Percentiles rank a stretch among this genome's conserved stretches.
Conservation (phyloP, 2,797 vertebrate genomes). For the Sphenopsis melanotis region DNA sequence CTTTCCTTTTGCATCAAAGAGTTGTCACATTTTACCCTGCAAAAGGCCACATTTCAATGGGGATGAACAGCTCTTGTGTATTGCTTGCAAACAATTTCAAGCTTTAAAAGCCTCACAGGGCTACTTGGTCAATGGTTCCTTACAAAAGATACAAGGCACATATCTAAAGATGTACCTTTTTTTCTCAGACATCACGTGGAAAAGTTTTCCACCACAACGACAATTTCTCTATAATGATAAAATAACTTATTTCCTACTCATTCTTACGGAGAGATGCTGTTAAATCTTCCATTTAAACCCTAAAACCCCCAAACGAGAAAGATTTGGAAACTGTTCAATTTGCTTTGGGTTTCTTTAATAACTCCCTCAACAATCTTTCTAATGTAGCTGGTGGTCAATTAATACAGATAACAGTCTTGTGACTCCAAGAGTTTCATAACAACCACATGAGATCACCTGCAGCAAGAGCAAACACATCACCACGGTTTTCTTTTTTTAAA, state of each 20-base stretch:
- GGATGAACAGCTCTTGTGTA: neutral
- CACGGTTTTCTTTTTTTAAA: neutral
- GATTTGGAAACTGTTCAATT: neutral
- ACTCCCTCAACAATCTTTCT: neutral
- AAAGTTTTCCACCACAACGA: neutral
- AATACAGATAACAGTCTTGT: neutral
- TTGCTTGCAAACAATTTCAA: neutral
- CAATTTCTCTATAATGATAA: neutral
- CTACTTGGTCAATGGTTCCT: neutral
- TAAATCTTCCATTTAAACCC: neutral
- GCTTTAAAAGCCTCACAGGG: neutral
- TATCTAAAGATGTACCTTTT: neutral
- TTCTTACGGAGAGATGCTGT: neutral
- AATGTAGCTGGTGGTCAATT: neutral
- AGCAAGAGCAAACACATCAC: neutral
- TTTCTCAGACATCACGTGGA: neutral
- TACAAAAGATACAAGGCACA: neutral
- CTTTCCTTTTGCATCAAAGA: rapidly evolving
- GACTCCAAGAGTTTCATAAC: neutral
- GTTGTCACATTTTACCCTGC: neutral
- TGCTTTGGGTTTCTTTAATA: neutral
- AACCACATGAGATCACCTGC: neutral
- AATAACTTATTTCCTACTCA: neutral
- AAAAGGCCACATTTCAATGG: neutral
- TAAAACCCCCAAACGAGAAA: neutral